Base-by-base conservation (phyloP, 2,113 vertebrate species). In the Cyprinus carpio region DNA sequence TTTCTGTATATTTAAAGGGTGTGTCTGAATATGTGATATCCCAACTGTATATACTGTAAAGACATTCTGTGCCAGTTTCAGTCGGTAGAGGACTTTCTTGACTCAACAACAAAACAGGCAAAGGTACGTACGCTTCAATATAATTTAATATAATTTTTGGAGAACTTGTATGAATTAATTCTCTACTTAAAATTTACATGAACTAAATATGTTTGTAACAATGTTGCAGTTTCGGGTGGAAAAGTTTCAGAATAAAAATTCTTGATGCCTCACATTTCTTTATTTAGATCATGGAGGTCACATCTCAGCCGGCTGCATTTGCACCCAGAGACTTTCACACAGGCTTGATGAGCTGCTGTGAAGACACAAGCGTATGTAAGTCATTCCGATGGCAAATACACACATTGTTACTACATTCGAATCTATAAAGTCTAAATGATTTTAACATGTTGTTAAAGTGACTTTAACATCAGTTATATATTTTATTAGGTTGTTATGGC, bases 401-500 rank as follows among this genome's bases (percentile, higher is more conserved):
- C n/a, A n/a, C n/a, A n/a, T n/a, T n/a, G n/a, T n/a, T n/a, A n/a
- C n/a, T n/a, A n/a, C n/a, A n/a, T n/a, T n/a, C n/a, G n/a, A n/a
- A n/a, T n/a, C n/a, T n/a, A n/a, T n/a, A n/a, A n/a, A n/a, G n/a
- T n/a, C 27, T 18, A 71, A 29, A n/a, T 11, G 4, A 58, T n/a
- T 82, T 7, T n/a, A n/a, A n/a, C n/a, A n/a, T n/a, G n/a, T n/a
- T n/a, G n/a, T n/a, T n/a, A n/a, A n/a, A n/a, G n/a, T n/a, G n/a
- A 23, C 1, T 25, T 18, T 16, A 10, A 20, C 10, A n/a, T 15
- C n/a, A 27, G 6, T 62, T 1, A 7, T 67, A 29, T 67, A 23
- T 12, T 51, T 27, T 64, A 20, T 0, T 87, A 97, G 97, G 95
- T 81, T 29, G 91, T 10, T 96, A 89, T 0, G 96, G 95, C 4